These are phyloP conservation scores for Calameuta pallipes DNA, from an alignment of 2,888 invertebrate genomes.

Conservation along the genomic window DNA sequence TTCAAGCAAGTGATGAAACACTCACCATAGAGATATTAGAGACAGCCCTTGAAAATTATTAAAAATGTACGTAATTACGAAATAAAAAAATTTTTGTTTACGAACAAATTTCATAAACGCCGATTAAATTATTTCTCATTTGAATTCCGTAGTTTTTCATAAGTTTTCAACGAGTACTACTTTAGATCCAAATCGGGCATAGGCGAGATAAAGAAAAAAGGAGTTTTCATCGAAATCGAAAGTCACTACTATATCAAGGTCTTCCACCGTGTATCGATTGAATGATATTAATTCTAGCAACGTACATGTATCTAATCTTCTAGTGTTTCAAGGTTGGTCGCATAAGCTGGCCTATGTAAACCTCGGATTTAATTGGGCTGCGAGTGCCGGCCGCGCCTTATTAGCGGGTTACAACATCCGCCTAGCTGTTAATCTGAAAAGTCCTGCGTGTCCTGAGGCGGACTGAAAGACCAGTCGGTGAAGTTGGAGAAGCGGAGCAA, in stretches of 20 bases:
- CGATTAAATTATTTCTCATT: not conserved
- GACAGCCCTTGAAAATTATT: not conserved
- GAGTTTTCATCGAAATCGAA: not conserved
- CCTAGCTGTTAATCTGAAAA: conserved; percentile 63
- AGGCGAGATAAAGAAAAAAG: not conserved
- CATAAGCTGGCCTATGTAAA: conserved; percentile 51
- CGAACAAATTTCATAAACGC: not conserved
- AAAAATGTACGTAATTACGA: not conserved
- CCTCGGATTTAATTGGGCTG: conserved; percentile 61
- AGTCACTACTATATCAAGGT: not conserved
- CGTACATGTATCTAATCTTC: conserved; percentile 57
- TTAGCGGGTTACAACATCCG: conserved; percentile 62
- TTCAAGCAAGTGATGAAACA: not conserved
- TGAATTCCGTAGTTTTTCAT: not conserved
- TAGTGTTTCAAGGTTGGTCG: conserved; percentile 52
- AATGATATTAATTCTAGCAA: conserved; percentile 52
- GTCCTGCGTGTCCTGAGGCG: conserved; percentile 62
- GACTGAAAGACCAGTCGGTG: conserved; percentile 29
- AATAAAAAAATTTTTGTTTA: not conserved
- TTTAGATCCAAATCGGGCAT: not conserved
- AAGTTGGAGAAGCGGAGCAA: conserved; percentile 50
- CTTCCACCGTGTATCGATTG: not conserved
- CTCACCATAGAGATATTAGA: not conserved
- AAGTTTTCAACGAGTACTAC: not conserved
- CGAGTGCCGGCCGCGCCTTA: conserved; percentile 60